Evolutionary conservation across 2,113 vertebrate genomes (phyloP), one percentile per base, ranked within the genome.

Genomic region (Ictalurus punctatus): DNA sequence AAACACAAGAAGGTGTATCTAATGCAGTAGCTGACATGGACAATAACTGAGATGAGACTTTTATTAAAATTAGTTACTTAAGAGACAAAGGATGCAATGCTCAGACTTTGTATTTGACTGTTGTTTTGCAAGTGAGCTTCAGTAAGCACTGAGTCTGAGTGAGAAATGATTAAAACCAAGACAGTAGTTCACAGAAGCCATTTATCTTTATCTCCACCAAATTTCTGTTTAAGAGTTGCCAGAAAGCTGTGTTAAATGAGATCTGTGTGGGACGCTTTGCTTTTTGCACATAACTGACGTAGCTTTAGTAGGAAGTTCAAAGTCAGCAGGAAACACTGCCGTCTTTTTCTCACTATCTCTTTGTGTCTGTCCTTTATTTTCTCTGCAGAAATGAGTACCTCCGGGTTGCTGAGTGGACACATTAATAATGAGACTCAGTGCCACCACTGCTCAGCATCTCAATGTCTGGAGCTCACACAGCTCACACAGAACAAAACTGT

Each of bases 371-470:
- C 40, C 30, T 69, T 37, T 40, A n/a, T 5, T 83, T 59, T 89
- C 56, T 69, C 88, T 90, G 86, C 65, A 87, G 58, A 17, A 54
- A 34, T 87, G 37, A 88, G 74, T 90, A 83, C 86, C 85, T 74
- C 76, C 34, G 52, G 40, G 91, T 67, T 92, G 86, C 90, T 93
- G 91, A 93, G 83, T 82, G 78, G 48, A 85, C 87, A 89, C 87
- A 90, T 92, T 89, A 86, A 89, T 90, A 65, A 89, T 89, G 89
- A 88, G 30, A 90, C 86, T 84, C 59, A 61, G 61, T 87, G 76
- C 73, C 88, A 86, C 83, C 82, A 67, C 83, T 37, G 67, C 65
- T 71, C 65, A 59, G 65, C 81, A 76, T 89, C 86, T 83, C 63
- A 83, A 9, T 83, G 86, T 88, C 58, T 90, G 74, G 48, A 81